Percentiles rank a stretch among this genome's conserved stretches.
phyloP scores from a whole-genome alignment of 2,113 vertebrate species.

The Heterochromis multidens region DNA sequence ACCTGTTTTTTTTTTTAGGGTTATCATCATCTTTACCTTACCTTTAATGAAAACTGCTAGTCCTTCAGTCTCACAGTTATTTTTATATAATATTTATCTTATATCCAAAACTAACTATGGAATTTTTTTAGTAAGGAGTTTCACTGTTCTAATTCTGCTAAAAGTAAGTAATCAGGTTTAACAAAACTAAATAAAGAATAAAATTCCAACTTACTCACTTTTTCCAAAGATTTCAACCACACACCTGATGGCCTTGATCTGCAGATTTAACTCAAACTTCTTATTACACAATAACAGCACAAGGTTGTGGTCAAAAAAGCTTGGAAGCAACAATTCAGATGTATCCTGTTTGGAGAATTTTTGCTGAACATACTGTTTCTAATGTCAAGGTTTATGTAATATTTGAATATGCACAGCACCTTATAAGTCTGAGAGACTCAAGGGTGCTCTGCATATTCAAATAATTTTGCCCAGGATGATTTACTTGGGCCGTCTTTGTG shows the following conservation, averaged over 20 bases:
- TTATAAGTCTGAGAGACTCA: background rate
- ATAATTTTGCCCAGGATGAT: background rate
- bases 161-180: background rate
- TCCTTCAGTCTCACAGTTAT: background rate
- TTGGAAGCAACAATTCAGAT: too few relatives aligned
- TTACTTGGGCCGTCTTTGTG: background rate
- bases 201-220: background rate
- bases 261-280: background rate
- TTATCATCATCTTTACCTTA: background rate
- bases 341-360: background rate
- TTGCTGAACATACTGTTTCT: background rate
- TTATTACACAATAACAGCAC: background rate
- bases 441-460: background rate
- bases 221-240: background rate
- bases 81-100: background rate
- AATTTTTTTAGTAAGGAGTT: too few relatives aligned
- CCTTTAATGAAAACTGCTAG: background rate
- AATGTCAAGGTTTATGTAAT: background rate
- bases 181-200: background rate
- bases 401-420: background rate
- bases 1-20: background rate
- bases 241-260: background rate
- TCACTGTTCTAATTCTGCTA: background rate
- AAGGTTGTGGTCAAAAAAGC: background rate
- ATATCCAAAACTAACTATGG: background rate